These are phyloP conservation scores for Apomyelois bistriatella DNA, from an alignment of 2,888 invertebrate species.

Conservation along the genomic window DNA sequence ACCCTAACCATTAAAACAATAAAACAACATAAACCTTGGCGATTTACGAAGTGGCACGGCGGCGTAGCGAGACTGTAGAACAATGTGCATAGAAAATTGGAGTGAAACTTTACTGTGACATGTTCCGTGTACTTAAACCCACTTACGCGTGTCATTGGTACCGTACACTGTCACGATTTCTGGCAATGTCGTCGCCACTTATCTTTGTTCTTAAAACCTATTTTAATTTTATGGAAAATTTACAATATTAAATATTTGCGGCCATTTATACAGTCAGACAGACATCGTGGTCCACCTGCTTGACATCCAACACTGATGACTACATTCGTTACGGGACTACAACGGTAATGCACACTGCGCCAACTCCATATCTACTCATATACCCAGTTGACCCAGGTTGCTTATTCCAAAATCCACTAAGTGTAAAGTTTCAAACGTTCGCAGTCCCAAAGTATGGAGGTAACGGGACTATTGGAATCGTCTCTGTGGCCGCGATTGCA, in stretches of 20 bases:
- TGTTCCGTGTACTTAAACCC: conserved; percentile 1
- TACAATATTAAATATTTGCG: no score
- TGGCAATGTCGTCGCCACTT: no score
- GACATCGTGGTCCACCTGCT: no score
- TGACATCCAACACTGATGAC: no score
- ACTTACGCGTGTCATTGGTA: conserved; percentile 13
- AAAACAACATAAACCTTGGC: background rate
- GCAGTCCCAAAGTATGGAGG: conserved; percentile 22
- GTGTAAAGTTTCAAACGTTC: conserved; percentile 7
- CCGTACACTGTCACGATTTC: background rate
- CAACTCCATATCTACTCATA: no score
- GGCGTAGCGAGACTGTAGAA: background rate
- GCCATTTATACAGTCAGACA: no score
- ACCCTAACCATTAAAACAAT: background rate
- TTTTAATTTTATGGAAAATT: no score
- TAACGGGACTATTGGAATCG: conserved; percentile 43
- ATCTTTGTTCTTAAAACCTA: no score
- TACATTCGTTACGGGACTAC: no score
- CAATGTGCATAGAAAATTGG: conserved; percentile 4
- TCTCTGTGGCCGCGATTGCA: conserved; percentile 24
- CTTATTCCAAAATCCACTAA: no score
- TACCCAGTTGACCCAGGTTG: no score
- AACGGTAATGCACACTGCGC: no score
- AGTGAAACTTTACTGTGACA: conserved; percentile 3
- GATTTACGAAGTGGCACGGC: background rate